These are phyloP conservation scores for Vipera latastei DNA, from an alignment of 2,797 vertebrate species.

Conservation along the genomic window DNA sequence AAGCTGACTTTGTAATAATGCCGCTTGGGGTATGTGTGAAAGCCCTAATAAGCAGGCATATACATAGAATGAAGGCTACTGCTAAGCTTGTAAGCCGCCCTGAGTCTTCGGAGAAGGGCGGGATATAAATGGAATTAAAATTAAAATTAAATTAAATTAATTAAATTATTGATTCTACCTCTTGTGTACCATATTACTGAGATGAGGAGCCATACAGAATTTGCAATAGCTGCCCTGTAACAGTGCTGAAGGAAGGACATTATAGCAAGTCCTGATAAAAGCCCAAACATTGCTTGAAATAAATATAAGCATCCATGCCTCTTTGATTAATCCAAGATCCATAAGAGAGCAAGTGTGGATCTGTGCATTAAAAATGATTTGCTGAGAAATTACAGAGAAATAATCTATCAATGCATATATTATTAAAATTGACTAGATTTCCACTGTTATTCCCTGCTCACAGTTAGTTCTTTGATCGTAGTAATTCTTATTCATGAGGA, in stretches of 20 bases:
- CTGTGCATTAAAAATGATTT: background rate
- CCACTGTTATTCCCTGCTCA: background rate
- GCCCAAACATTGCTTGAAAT: background rate
- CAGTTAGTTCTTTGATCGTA: background rate
- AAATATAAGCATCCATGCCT: background rate
- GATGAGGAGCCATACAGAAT: background rate
- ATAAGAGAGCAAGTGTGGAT: background rate
- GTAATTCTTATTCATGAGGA: background rate
- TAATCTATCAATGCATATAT: background rate
- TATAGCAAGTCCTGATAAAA: background rate
- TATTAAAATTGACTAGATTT: background rate
- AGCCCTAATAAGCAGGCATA: too few relatives aligned
- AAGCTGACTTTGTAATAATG: too few relatives aligned
- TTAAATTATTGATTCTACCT: background rate
- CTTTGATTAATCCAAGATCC: background rate
- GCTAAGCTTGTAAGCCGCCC: too few relatives aligned
- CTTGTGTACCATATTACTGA: background rate
- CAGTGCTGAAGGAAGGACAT: background rate
- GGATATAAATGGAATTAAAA: too few relatives aligned
- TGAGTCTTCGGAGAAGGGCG: too few relatives aligned
- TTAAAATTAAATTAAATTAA: too few relatives aligned
- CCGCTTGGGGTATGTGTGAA: too few relatives aligned
- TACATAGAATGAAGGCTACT: too few relatives aligned
- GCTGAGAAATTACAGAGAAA: background rate
- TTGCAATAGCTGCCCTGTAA: background rate